A percentile compares a stretch with the other conserved stretches of the same genome.
These are phyloP conservation scores for Acipenser transmontanus DNA, from an alignment of 2,797 vertebrate genomes.

Conservation along the genomic window DNA sequence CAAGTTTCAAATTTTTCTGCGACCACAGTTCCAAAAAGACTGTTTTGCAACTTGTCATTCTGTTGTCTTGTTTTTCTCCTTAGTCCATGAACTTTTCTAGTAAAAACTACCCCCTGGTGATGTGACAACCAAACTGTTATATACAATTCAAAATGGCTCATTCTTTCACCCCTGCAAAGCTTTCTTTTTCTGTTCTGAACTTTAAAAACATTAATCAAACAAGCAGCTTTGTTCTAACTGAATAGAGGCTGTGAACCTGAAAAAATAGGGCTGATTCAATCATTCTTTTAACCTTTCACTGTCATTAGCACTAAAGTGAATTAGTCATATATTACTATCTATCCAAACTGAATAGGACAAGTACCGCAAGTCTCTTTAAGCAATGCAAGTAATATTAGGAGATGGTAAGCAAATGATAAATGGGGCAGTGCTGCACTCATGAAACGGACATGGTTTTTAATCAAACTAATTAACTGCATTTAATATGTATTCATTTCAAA, in stretches of 20 bases:
- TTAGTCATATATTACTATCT: constrained; percentile 11
- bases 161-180: neutral
- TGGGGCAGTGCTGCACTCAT: neutral
- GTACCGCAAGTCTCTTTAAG: neutral
- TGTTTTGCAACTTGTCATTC: no score
- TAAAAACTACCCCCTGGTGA: constrained; percentile 17
- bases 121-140: constrained; percentile 24
- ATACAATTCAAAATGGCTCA: constrained; percentile 25
- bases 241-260: constrained; percentile 17
- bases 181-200: constrained; percentile 16
- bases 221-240: constrained; percentile 16
- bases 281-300: constrained; percentile 15
- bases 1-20: no score
- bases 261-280: constrained; percentile 16
- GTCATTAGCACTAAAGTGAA: constrained; percentile 17
- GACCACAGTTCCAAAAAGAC: no score
- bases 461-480: neutral
- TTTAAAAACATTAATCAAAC: constrained; percentile 21
- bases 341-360: neutral
- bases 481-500: no score
- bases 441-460: neutral
- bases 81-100: constrained; percentile 31
- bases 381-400: neutral
- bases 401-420: neutral
- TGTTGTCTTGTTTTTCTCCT: constrained; percentile 12